Evolutionary conservation across 2,797 vertebrate genomes (phyloP).

Genomic region (Smutsia gigantea): DNA sequence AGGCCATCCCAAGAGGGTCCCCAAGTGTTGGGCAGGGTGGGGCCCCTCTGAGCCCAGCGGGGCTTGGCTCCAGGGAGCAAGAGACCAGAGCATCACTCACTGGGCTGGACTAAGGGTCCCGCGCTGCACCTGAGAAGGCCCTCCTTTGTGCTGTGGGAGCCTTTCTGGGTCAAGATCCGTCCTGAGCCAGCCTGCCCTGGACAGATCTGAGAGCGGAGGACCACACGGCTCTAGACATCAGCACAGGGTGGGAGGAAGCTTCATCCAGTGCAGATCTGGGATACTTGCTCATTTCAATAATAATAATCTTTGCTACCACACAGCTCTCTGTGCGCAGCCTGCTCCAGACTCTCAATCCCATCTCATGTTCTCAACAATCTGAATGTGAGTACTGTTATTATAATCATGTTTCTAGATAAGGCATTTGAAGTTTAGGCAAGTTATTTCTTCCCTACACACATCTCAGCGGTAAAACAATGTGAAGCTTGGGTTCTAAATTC

Average conservation of each 20-base stretch:
- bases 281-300: not conserved
- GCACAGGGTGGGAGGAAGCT: not conserved
- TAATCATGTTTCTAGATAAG: not conserved
- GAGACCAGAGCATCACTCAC: rapidly evolving
- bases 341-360: not conserved
- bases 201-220: not conserved
- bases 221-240: not conserved
- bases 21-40: too few species aligned
- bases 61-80: not conserved
- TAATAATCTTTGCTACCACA: not conserved
- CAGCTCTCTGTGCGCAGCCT: not conserved
- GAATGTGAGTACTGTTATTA: not conserved
- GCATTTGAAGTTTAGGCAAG: not conserved
- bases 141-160: not conserved
- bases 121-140: not conserved
- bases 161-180: not conserved
- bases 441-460: not conserved
- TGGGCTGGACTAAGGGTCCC: not conserved
- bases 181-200: not conserved
- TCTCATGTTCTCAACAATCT: not conserved
- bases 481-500: not conserved
- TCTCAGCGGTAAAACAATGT: not conserved
- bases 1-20: not conserved
- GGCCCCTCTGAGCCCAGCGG: not conserved
- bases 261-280: not conserved